A percentile compares a stretch with the other conserved stretches of the same genome.
phyloP scores from a whole-genome alignment of 2,113 vertebrate genomes.

The Taurulus bubalis region DNA sequence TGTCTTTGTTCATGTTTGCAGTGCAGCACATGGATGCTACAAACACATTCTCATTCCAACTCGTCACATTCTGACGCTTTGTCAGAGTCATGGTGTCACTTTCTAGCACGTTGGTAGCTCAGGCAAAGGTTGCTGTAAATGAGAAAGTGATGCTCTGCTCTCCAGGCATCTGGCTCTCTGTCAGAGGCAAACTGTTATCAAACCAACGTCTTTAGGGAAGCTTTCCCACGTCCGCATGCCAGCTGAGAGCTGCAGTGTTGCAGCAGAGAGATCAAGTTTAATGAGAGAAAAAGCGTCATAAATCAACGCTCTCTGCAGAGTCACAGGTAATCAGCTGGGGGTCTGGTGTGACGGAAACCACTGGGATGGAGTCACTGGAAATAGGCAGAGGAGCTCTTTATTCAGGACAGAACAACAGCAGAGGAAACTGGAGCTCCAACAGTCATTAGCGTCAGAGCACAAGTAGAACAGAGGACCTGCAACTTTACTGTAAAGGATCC shows the following conservation, averaged over 20 bases:
- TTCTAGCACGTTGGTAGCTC: too few relatives aligned
- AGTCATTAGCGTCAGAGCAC: conserved; percentile 57
- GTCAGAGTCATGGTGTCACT: too few relatives aligned
- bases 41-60: too few relatives aligned
- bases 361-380: conserved; percentile 67
- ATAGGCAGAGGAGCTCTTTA: conserved; percentile 62
- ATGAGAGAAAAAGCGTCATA: conserved; percentile 61
- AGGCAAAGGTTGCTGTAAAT: too few relatives aligned
- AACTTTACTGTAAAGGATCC: conserved; percentile 41
- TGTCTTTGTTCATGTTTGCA: too few relatives aligned
- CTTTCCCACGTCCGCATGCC: neutral
- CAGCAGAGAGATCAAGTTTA: conserved; percentile 30
- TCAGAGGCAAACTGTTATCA: conserved; percentile 31
- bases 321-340: conserved; percentile 59
- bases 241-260: conserved; percentile 29
- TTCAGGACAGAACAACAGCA: conserved; percentile 65
- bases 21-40: too few relatives aligned
- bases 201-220: conserved; percentile 50
- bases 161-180: conserved; percentile 23
- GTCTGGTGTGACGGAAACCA: conserved; percentile 53
- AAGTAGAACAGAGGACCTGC: conserved; percentile 18
- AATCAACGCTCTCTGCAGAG: conserved; percentile 60
- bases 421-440: conserved; percentile 58
- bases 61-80: too few relatives aligned
- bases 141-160: conserved; percentile 8